Conservation (phyloP, 2,113 vertebrate species). For the Oreocharis arfaki region DNA sequence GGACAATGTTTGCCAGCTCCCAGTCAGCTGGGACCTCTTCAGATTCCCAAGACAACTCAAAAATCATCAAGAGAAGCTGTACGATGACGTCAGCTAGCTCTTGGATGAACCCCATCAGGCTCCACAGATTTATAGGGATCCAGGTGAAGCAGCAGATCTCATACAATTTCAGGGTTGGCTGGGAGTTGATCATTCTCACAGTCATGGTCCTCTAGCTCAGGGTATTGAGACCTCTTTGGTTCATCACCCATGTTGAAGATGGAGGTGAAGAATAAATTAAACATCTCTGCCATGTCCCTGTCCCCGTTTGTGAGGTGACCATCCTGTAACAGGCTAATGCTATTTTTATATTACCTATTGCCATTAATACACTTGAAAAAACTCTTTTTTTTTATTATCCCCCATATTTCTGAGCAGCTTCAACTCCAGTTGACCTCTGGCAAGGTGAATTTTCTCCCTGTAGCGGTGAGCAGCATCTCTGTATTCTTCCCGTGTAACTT, state of each 20-base stretch:
- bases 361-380: not conserved
- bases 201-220: not conserved
- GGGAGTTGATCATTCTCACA: accelerated
- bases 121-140: not conserved
- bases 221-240: not conserved
- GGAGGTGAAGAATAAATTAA: not conserved
- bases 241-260: not conserved
- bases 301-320: not conserved
- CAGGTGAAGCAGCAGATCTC: not conserved
- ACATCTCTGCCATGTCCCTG: not conserved
- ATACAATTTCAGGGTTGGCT: not conserved
- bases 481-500: not conserved
- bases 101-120: not conserved
- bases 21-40: not conserved
- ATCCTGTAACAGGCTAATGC: not conserved
- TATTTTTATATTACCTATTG: not conserved
- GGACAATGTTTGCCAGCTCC: not conserved
- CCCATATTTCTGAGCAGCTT: not conserved
- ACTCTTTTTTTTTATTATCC: not conserved
- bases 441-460: not conserved
- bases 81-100: not conserved
- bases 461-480: not conserved
- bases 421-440: not conserved
- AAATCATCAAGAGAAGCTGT: not conserved
- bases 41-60: not conserved